Conservation (phyloP, 1,140 invertebrate species). For the Heliothis subflexa region DNA sequence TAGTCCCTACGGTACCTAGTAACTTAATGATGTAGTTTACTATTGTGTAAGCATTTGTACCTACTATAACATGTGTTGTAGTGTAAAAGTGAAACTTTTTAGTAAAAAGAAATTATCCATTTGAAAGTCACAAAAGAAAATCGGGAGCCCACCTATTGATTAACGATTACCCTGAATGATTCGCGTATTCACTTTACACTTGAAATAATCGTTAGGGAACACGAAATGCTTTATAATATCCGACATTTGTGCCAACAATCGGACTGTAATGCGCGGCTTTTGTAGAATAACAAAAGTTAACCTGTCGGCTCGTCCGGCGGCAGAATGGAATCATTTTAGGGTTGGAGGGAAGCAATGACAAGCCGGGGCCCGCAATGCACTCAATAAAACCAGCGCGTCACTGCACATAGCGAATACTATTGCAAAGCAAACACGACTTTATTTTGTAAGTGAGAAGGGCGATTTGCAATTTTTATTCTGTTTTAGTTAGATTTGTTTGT, state of each 20-base stretch:
- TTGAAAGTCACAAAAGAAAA: neutral
- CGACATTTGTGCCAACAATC: slow-evolving; percentile 85
- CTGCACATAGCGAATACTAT: slow-evolving; percentile 36
- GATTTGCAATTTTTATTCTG: neutral
- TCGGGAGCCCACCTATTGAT: slow-evolving; percentile 29
- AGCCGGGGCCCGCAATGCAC: slow-evolving; percentile 73
- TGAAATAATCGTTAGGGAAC: slow-evolving; percentile 72
- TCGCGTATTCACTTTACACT: slow-evolving; percentile 51
- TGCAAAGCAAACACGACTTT: slow-evolving; percentile 40
- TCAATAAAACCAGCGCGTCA: slow-evolving; percentile 39
- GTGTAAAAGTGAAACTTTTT: too few relatives aligned
- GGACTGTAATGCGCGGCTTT: slow-evolving; percentile 81
- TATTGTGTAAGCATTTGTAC: too few relatives aligned
- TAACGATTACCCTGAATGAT: slow-evolving; percentile 30
- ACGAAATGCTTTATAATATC: slow-evolving; percentile 81
- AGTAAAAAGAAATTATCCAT: neutral
- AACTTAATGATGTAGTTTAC: too few relatives aligned
- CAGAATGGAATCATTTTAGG: slow-evolving; percentile 82
- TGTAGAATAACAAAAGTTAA: slow-evolving; percentile 84
- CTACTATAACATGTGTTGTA: too few relatives aligned
- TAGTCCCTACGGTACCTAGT: too few relatives aligned
- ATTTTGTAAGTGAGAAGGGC: slow-evolving; percentile 43
- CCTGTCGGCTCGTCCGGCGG: slow-evolving; percentile 79
- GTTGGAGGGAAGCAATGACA: slow-evolving; percentile 83
- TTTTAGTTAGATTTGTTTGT: slow-evolving; percentile 34